Conservation (phyloP, 2,113 vertebrate genomes). For the Cichladusa arquata region DNA sequence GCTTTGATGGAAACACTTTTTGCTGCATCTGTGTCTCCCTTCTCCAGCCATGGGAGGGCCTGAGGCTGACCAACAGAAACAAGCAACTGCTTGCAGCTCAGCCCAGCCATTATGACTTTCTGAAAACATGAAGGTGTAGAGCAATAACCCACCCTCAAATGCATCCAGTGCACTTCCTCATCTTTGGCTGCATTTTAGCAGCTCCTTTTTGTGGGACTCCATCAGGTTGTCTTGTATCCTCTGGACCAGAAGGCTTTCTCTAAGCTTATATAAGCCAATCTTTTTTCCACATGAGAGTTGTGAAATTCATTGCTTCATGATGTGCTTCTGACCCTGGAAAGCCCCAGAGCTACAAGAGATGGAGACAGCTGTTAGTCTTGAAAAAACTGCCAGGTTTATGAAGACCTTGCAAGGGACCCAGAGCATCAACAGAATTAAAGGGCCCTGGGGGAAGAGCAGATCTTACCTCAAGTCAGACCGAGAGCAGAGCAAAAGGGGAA, state of each 20-base stretch:
- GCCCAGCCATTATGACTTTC: not conserved
- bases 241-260: slow-evolving; percentile 7
- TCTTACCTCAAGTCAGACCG: not conserved
- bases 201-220: not conserved
- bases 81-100: not conserved
- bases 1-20: slow-evolving; percentile 6
- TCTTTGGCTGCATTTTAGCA: not conserved
- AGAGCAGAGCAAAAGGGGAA: not conserved
- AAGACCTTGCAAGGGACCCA: slow-evolving; percentile 19
- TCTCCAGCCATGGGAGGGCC: not conserved
- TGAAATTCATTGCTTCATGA: slow-evolving; percentile 47
- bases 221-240: not conserved
- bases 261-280: slow-evolving; percentile 3
- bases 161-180: not conserved
- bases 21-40: rapidly evolving
- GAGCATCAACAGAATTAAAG: slow-evolving; percentile 32
- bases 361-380: slow-evolving; percentile 59
- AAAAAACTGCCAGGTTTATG: slow-evolving; percentile 39
- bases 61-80: not conserved
- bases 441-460: not conserved
- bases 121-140: not conserved
- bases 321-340: slow-evolving; percentile 32
- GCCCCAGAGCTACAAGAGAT: slow-evolving; percentile 17
- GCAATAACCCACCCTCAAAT: not conserved
- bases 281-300: slow-evolving; percentile 26